Evolutionary conservation across 2,113 vertebrate species (phyloP).

Genomic region (Poeciliopsis turrubarensis): DNA sequence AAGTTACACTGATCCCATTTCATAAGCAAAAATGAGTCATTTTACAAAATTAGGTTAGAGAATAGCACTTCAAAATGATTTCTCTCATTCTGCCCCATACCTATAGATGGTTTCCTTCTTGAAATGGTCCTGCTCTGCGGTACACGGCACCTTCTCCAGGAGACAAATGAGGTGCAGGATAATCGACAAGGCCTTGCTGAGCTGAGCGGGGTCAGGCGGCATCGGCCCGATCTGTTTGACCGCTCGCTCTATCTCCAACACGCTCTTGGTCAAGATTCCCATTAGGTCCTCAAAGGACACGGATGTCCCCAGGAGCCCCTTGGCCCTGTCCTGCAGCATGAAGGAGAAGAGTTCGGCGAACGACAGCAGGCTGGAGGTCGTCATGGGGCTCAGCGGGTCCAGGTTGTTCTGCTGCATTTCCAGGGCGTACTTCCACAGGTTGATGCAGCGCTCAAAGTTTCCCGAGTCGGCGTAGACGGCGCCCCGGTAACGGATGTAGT

Average conservation of each 20-base stretch:
- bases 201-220: constrained; percentile 90
- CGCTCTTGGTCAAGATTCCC: constrained; percentile 96
- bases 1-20: neutral
- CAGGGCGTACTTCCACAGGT: constrained; percentile 97
- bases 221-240: constrained; percentile 84
- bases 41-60: neutral
- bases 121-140: constrained; percentile 92
- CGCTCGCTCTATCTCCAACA: constrained; percentile 95
- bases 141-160: constrained; percentile 96
- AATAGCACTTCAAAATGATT: neutral
- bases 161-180: constrained; percentile 98
- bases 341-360: constrained; percentile 99
- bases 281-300: constrained; percentile 98
- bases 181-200: constrained; percentile 97
- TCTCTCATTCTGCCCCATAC: constrained; percentile 37
- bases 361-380: constrained; percentile 94
- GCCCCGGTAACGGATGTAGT: constrained; percentile 96
- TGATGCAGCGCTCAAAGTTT: constrained; percentile 97
- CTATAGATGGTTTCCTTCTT: constrained; percentile 98
- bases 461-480: constrained; percentile 98
- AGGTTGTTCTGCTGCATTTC: constrained; percentile 98
- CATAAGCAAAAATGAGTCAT: neutral
- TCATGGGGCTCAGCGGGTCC: constrained; percentile 97
- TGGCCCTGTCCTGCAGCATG: constrained; percentile 98
- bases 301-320: constrained; percentile 92